Conservation (phyloP, 2,113 vertebrate species). For the Hippopotamus amphibius region DNA sequence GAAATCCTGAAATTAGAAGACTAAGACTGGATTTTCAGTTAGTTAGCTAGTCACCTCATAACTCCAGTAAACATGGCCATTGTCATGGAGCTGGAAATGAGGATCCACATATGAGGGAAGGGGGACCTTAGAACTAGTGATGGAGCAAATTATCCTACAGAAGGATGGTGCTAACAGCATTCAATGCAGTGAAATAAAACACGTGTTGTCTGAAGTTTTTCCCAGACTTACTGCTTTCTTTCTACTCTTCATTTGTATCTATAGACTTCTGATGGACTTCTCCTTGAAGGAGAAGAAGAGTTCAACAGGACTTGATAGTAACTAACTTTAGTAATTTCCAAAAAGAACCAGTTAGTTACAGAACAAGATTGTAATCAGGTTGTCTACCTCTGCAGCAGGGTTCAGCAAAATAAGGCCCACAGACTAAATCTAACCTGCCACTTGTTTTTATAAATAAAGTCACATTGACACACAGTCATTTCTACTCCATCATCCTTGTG, state of each 20-base stretch:
- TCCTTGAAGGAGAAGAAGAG: not conserved
- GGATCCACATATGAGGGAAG: not conserved
- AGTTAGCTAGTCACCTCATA: not conserved
- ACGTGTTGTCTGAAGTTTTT: not conserved
- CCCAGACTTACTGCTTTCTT: not conserved
- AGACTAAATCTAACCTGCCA: not conserved
- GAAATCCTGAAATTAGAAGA: not conserved
- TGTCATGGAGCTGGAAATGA: not conserved
- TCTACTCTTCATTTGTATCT: not conserved
- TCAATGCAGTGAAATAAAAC: not conserved
- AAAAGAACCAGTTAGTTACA: not conserved
- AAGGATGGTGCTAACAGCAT: not conserved
- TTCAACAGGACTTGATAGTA: not conserved
- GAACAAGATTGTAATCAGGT: not conserved
- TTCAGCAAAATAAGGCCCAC: not conserved
- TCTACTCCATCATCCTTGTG: not conserved
- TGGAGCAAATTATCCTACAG: not conserved
- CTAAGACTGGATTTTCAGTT: not conserved
- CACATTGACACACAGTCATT: not conserved
- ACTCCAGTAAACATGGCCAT: not conserved
- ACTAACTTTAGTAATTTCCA: not conserved
- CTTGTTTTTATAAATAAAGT: slow-evolving; percentile 1
- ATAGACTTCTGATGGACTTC: not conserved
- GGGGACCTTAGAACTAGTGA: not conserved
- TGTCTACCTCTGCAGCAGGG: not conserved